A percentile compares a stretch with the other conserved stretches of the same genome.
Evolutionary conservation across 2,113 vertebrate genomes (phyloP).

Genomic region (Tenebrosternarchus preto): DNA sequence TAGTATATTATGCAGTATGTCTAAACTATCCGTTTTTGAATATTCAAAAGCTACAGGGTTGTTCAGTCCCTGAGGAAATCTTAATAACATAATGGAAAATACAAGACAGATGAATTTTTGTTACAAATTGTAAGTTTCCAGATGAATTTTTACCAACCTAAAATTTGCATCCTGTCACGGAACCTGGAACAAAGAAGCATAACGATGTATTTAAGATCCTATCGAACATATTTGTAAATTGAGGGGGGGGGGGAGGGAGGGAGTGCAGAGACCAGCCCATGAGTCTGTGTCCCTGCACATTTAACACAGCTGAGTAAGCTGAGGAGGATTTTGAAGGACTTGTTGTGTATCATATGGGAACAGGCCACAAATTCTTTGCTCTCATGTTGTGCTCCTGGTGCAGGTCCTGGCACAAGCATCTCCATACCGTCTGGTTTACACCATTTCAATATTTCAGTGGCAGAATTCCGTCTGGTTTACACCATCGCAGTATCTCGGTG

Average conservation of each 20-base stretch:
- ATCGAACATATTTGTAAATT: neutral
- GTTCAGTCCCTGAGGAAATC: no score
- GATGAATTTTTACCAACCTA: neutral
- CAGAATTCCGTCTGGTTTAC: slow-evolving; percentile 44
- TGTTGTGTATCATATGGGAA: slow-evolving; percentile 30
- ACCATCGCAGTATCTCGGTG: slow-evolving; percentile 44
- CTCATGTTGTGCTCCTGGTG: slow-evolving; percentile 26
- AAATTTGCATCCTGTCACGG: neutral
- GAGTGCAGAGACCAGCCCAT: neutral
- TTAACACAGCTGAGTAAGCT: neutral
- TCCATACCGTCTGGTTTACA: slow-evolving; percentile 46
- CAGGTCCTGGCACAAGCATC: slow-evolving; percentile 33
- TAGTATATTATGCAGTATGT: no score
- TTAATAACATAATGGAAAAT: no score
- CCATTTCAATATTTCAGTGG: slow-evolving; percentile 48
- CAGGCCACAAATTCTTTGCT: slow-evolving; percentile 1
- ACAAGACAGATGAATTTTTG: no score
- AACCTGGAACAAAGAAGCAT: neutral
- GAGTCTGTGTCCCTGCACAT: neutral
- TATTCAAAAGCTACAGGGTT: no score
- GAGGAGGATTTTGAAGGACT: slow-evolving; percentile 2
- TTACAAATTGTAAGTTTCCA: no score
- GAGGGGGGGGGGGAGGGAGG: neutral
- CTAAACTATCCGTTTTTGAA: no score
- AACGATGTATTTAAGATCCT: neutral